Evolutionary conservation across 1,140 invertebrate species (phyloP).

Genomic region (Penaeus vannamei): DNA sequence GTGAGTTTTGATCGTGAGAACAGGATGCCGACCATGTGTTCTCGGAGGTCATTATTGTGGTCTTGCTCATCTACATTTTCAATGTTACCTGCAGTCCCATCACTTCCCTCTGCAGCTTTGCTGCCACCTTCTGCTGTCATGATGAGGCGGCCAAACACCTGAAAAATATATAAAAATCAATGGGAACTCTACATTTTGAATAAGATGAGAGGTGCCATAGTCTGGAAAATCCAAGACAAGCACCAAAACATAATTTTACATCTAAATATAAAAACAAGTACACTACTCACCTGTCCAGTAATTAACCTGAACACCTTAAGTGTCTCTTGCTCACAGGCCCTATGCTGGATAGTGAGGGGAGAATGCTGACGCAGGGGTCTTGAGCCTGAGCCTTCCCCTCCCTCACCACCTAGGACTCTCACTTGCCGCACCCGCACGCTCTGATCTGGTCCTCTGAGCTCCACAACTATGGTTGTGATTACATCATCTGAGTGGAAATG

Average conservation of each 20-base stretch:
- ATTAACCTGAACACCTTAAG: conserved; percentile 94
- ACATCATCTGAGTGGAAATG: conserved; percentile 22
- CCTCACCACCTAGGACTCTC: conserved; percentile 76
- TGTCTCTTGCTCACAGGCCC: conserved; percentile 92
- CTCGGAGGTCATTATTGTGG: conserved; percentile 89
- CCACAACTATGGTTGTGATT: conserved; percentile 73
- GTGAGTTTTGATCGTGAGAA: conserved; percentile 95
- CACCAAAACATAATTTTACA: conserved; percentile 18
- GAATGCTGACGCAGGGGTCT: conserved; percentile 67
- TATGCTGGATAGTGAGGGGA: conserved; percentile 81
- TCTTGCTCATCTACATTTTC: conserved; percentile 74
- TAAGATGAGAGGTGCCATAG: background rate
- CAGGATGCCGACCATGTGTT: conserved; percentile 97
- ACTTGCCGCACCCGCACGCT: conserved; percentile 91
- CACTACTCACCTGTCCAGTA: conserved; percentile 83
- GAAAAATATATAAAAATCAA: conserved; percentile 58
- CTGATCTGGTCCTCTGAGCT: conserved; percentile 92
- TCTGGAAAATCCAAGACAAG: background rate
- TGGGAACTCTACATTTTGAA: background rate
- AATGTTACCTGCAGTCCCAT: conserved; percentile 52
- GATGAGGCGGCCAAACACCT: conserved; percentile 94
- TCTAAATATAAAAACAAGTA: background rate
- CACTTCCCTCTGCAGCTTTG: conserved; percentile 66
- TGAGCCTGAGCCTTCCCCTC: conserved; percentile 72
- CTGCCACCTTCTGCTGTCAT: conserved; percentile 74